Conservation (phyloP, 1,140 invertebrate species). For the Nasonia longicornis region DNA sequence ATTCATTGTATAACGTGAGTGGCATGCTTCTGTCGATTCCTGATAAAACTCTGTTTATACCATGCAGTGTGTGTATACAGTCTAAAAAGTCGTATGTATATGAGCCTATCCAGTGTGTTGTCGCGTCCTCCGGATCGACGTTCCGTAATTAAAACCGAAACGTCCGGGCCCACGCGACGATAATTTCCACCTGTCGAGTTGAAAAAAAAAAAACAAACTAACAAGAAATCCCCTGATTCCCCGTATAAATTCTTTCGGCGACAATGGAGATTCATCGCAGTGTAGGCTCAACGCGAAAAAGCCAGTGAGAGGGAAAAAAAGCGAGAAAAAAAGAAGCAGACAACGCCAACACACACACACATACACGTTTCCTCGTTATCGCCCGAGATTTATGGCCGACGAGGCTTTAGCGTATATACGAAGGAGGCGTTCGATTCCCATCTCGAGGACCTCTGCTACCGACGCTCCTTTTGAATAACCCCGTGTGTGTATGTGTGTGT, state of each 20-base stretch:
- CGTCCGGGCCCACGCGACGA: neutral
- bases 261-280: neutral
- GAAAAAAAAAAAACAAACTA: too few species aligned
- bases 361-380: conserved; percentile 10
- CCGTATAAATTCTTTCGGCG: neutral
- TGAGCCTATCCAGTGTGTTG: too few species aligned
- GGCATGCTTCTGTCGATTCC: too few species aligned
- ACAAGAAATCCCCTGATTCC: neutral
- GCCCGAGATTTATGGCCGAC: neutral
- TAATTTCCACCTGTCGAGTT: neutral
- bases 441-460: neutral
- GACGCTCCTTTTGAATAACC: neutral
- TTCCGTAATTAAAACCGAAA: neutral
- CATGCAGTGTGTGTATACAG: too few species aligned
- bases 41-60: too few species aligned
- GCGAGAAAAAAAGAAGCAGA: neutral
- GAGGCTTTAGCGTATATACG: neutral
- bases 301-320: neutral
- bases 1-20: too few species aligned
- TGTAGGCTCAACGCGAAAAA: neutral
- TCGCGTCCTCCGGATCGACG: too few species aligned
- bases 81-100: too few species aligned
- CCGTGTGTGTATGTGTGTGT: neutral
- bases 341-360: neutral
- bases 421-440: neutral